phyloP scores from a whole-genome alignment of 2,113 vertebrate species.

The Edolisoma coerulescens region DNA sequence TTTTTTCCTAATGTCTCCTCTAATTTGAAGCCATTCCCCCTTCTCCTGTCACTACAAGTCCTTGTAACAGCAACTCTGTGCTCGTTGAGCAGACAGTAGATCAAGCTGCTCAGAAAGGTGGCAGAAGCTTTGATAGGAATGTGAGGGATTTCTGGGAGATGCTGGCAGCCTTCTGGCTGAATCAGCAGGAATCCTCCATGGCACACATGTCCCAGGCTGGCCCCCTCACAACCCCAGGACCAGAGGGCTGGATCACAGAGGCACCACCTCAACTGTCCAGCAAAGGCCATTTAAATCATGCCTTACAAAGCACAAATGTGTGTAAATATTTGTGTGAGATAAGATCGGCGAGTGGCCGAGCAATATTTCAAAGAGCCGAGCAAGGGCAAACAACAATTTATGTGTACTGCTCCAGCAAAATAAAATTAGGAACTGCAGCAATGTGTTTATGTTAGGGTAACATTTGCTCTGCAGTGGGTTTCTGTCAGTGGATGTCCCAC shows the following conservation, averaged over 20 bases:
- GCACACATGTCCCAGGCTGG: background rate
- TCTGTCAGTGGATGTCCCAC: background rate
- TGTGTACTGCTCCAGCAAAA: constrained; percentile 48
- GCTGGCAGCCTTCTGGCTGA: background rate
- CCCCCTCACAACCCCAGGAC: background rate
- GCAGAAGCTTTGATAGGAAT: background rate
- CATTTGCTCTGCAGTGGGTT: background rate
- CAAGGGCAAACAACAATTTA: constrained; percentile 53
- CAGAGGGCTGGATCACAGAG: background rate
- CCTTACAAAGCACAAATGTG: background rate
- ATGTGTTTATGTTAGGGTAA: constrained; percentile 32
- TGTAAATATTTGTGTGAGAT: constrained; percentile 65
- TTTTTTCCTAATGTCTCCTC: background rate
- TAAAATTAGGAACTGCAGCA: background rate
- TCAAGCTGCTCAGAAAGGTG: background rate
- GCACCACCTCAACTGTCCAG: background rate
- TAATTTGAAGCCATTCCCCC: background rate
- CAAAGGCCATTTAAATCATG: constrained; percentile 22
- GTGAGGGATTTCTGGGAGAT: background rate
- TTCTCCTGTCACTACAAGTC: background rate
- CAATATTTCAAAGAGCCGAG: constrained; percentile 59
- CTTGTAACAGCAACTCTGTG: background rate
- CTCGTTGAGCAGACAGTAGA: background rate
- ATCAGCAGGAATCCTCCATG: background rate
- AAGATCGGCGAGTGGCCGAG: constrained; percentile 35